These are phyloP conservation scores for Agrochola litura DNA, from an alignment of 2,888 invertebrate genomes.

Conservation along the genomic window DNA sequence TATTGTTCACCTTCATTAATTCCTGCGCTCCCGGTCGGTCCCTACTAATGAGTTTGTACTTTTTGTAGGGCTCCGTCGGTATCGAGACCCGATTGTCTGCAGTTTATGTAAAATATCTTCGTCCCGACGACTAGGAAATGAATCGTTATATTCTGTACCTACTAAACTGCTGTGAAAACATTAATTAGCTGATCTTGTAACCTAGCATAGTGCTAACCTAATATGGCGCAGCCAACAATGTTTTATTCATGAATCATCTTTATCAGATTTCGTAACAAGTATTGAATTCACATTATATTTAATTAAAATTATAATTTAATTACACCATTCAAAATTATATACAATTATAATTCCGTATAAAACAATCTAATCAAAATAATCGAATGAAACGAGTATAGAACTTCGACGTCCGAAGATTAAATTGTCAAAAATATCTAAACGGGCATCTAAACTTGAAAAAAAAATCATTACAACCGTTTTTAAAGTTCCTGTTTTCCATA, in stretches of 20 bases:
- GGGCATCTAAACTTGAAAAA: conserved; percentile 22
- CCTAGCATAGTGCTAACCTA: background rate
- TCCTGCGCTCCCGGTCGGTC: conserved; percentile 86
- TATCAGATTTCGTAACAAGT: background rate
- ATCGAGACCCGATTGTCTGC: conserved; percentile 67
- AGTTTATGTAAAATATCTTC: conserved; percentile 52
- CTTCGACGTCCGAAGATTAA: conserved; percentile 21
- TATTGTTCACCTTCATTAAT: conserved; percentile 91
- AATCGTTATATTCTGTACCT: conserved; percentile 21
- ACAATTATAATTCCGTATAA: background rate
- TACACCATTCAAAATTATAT: background rate
- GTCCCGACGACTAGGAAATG: conserved; percentile 50
- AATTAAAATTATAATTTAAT: conserved; percentile 10
- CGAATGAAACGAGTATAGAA: conserved; percentile 14
- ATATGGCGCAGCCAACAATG: background rate
- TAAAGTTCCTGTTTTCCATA: conserved; percentile 58
- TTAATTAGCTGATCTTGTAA: background rate
- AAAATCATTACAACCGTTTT: conserved; percentile 30
- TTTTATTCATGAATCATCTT: background rate
- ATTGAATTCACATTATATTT: background rate
- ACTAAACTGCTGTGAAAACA: background rate
- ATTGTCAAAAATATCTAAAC: conserved; percentile 41
- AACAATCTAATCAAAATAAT: conserved; percentile 36
- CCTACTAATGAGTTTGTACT: conserved; percentile 89
- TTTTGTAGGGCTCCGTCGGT: conserved; percentile 81